Base-by-base conservation (phyloP, 2,797 vertebrate genomes). In the Chelidonichthys spinosus region DNA sequence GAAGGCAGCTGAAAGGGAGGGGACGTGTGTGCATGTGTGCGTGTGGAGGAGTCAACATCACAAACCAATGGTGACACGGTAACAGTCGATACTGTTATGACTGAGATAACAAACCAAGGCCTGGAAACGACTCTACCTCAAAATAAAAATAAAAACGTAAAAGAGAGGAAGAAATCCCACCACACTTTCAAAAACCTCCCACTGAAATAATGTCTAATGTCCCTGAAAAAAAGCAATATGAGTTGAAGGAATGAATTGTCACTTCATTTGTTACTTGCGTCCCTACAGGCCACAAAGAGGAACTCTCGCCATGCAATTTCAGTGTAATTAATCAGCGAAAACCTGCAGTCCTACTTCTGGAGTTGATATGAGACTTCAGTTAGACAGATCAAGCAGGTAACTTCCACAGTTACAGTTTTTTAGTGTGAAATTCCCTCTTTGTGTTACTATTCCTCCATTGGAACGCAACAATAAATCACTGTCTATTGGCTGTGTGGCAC, bases 1-100 rank as follows among this genome's bases (percentile, higher is more conserved):
- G 49, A 89, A 82, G 80, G 79, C 66, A 77, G 66, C 82, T 72
- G 43, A 63, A n/a, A 59, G 44, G 71, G 36, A 73, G 61, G 54
- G 33, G 6, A 43, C 6, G 72, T 18, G 60, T 58, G 37, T 17
- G 61, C 54, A 69, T 47, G 56, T 72, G 63, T 40, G 8, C 13
- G 15, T 76, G 42, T 36, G 47, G n/a, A 37, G 9, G 61, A 47
- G 60, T 61, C 46, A 55, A 13, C 13, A 47, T n/a, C 60, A 67
- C 50, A 75, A 72, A 75, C 46, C 1, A 73, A 81, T 54, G 35
- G 35, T 25, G 0, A 67, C 50, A 61, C 46, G 43, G 66, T 80
- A 35, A 46, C 54, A 47, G 70, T 79, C 17, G 50, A 56, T 33
- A 13, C 18, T 14, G 42, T 67, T 66, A 66, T 61, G 14, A 64